Conservation (phyloP, 2,797 vertebrate genomes). For the Malacoraja senta region DNA sequence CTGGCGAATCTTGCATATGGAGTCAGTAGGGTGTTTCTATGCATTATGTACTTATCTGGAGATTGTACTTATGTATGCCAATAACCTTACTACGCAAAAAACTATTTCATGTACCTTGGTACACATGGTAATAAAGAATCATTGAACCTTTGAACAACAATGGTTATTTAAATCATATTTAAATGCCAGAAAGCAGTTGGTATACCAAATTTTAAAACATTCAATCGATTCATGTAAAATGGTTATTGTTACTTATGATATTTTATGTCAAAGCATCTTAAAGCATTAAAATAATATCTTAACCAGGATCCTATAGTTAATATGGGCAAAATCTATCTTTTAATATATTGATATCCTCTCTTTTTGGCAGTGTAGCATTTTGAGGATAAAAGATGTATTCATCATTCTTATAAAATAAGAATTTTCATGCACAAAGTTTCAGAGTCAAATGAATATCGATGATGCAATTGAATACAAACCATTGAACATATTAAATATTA, state of each 20-base stretch:
- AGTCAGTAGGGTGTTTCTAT: too few relatives aligned
- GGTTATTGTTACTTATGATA: not conserved
- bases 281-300: not conserved
- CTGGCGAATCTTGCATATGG: too few relatives aligned
- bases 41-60: too few relatives aligned
- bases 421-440: not conserved
- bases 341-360: not conserved
- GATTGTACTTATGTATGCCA: too few relatives aligned
- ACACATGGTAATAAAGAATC: too few relatives aligned
- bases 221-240: not conserved
- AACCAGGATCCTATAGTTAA: too few relatives aligned
- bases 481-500: not conserved
- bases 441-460: slow-evolving; percentile 24
- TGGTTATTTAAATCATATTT: too few relatives aligned
- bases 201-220: not conserved
- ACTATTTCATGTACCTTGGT: too few relatives aligned
- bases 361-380: not conserved
- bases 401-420: slow-evolving; percentile 5
- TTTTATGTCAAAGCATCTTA: not conserved
- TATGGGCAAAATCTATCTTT: not conserved
- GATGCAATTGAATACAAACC: not conserved
- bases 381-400: not conserved
- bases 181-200: not conserved
- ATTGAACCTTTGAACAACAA: too few relatives aligned
- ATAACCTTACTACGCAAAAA: too few relatives aligned